These are phyloP conservation scores for Sebastolobus alascanus DNA, from an alignment of 2,797 vertebrate genomes.

Conservation along the genomic window DNA sequence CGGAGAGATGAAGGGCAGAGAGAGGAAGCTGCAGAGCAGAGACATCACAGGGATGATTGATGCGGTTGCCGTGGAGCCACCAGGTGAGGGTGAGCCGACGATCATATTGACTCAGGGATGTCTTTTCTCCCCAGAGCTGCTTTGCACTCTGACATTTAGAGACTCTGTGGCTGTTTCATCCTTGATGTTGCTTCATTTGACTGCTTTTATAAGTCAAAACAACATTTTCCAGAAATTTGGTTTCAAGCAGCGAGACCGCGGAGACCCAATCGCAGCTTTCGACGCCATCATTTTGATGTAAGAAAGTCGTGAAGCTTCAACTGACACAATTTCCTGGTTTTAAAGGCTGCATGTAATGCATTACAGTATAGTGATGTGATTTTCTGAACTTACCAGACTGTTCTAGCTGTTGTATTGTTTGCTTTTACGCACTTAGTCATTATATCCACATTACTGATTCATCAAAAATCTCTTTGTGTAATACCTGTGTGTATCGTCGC, in stretches of 20 bases:
- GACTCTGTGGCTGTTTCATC: slow-evolving; percentile 3
- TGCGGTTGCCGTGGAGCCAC: slow-evolving; percentile 38
- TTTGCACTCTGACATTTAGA: slow-evolving; percentile 12
- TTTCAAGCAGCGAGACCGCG: neutral
- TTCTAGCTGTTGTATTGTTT: no score
- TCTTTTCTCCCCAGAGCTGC: slow-evolving; percentile 22
- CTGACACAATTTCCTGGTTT: neutral
- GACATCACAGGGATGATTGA: slow-evolving; percentile 60
- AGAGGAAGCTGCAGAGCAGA: slow-evolving; percentile 27
- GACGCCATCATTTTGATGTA: neutral
- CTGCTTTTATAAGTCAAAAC: slow-evolving; percentile 29
- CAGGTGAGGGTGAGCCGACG: slow-evolving; percentile 57
- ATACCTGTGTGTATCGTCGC: no score
- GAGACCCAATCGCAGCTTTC: neutral
- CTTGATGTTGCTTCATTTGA: slow-evolving; percentile 1
- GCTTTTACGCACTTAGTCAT: no score
- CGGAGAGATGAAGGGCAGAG: slow-evolving; percentile 31
- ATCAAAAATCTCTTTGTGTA: no score
- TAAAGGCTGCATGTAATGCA: no score
- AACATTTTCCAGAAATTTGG: slow-evolving; percentile 29
- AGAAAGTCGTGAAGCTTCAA: neutral
- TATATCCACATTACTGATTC: no score
- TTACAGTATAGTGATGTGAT: no score
- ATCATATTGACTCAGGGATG: slow-evolving; percentile 39
- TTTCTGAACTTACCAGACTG: no score